Conservation (phyloP, 2,113 vertebrate species). For the Tympanuchus pallidicinctus region DNA sequence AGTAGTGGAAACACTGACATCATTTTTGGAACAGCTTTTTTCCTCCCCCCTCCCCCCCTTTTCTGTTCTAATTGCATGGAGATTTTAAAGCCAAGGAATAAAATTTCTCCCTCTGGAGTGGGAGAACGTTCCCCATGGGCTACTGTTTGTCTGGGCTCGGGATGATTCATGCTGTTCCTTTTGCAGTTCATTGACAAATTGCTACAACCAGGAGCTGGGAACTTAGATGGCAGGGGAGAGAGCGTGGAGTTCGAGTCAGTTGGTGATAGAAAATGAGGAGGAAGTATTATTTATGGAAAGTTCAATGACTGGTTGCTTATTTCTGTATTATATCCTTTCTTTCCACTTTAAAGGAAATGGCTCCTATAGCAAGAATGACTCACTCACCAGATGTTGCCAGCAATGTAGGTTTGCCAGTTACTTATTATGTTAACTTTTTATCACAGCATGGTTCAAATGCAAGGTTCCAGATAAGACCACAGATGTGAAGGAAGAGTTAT, state of each 20-base stretch:
- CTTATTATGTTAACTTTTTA: slow-evolving; percentile 24
- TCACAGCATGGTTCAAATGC: slow-evolving; percentile 6
- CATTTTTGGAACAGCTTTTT: slow-evolving; percentile 66
- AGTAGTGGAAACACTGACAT: slow-evolving; percentile 81
- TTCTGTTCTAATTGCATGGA: slow-evolving; percentile 66
- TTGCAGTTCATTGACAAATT: slow-evolving; percentile 56
- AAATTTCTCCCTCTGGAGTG: slow-evolving; percentile 52
- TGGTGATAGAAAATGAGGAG: background rate
- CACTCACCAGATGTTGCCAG: background rate
- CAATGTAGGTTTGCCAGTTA: background rate
- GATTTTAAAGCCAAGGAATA: slow-evolving; percentile 70
- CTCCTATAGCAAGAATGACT: slow-evolving; percentile 43
- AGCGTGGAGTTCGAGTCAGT: background rate
- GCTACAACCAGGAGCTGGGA: slow-evolving; percentile 44
- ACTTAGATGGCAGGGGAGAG: slow-evolving; percentile 1
- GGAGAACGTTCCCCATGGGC: slow-evolving; percentile 47
- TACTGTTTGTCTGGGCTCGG: slow-evolving; percentile 63
- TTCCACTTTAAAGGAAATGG: slow-evolving; percentile 24
- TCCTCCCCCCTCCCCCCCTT: background rate
- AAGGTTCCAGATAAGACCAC: background rate
- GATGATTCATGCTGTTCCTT: slow-evolving; percentile 54
- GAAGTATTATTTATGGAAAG: slow-evolving; percentile 56
- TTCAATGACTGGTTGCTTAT: slow-evolving; percentile 19
- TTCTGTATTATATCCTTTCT: slow-evolving; percentile 30
- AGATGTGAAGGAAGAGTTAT: background rate